These are phyloP conservation scores for Porites cylindrica DNA, from an alignment of 92 coral and sea anemone genomes.

Conservation along the genomic window DNA sequence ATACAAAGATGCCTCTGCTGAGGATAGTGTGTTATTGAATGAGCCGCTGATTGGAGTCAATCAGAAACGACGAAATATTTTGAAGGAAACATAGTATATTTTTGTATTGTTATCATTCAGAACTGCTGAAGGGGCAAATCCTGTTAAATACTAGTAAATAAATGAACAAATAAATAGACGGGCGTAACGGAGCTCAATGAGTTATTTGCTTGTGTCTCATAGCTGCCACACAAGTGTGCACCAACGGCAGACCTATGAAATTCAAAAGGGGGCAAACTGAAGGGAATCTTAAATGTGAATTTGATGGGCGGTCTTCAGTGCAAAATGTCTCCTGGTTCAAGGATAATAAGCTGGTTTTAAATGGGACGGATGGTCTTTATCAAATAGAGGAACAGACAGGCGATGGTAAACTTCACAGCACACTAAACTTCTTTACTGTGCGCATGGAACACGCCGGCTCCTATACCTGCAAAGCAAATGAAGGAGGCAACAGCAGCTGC, in stretches of 20 bases:
- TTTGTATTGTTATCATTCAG: no score
- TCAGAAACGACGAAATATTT: no score
- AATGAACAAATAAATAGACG: no score
- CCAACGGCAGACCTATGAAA: background rate
- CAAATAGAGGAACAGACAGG: background rate
- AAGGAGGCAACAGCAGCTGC: background rate
- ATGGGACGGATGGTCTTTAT: constrained; percentile 16
- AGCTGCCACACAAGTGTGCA: background rate
- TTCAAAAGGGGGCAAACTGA: background rate
- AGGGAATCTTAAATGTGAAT: background rate
- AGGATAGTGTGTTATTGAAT: no score
- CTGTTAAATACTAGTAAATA: no score
- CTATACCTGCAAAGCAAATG: background rate
- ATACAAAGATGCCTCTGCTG: no score
- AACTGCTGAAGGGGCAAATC: no score
- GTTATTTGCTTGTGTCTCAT: background rate
- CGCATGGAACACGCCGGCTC: background rate
- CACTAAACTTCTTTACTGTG: background rate
- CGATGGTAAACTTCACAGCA: background rate
- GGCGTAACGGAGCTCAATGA: no score
- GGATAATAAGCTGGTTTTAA: background rate
- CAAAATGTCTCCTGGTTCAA: background rate
- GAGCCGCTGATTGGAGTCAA: no score
- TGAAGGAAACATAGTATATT: no score
- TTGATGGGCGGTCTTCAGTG: background rate